Percentiles rank a stretch among this genome's conserved stretches.
Conservation (phyloP, 2,888 invertebrate species). For the Onchidella celtica region DNA sequence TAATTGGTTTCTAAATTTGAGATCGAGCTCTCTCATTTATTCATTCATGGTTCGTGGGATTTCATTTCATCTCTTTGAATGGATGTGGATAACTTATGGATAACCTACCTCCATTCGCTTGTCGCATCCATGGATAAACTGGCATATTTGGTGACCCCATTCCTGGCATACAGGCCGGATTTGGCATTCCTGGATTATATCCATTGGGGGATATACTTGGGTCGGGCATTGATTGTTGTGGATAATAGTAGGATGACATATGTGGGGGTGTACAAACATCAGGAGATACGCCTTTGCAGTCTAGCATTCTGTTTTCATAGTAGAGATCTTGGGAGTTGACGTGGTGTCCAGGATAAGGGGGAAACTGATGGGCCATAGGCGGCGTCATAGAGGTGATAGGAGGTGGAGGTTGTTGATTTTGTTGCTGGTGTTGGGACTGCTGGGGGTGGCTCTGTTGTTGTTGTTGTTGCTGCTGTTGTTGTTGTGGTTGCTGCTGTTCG, state of each 20-base stretch:
- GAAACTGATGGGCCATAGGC: conserved; percentile 51
- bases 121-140: conserved; percentile 66
- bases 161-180: conserved; percentile 51
- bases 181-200: conserved; percentile 55
- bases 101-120: conserved; percentile 63
- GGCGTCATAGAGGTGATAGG: conserved; percentile 50
- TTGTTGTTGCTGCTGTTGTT: conserved; percentile 36
- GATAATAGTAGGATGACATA: conserved; percentile 54
- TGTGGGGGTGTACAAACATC: conserved; percentile 49
- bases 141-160: conserved; percentile 58
- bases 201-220: conserved; percentile 52
- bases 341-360: conserved; percentile 38
- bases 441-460: conserved; percentile 1
- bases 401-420: conserved; percentile 44
- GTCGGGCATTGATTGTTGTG: conserved; percentile 56
- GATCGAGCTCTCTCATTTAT: too few relatives aligned
- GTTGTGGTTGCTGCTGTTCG: too few relatives aligned
- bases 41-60: too few relatives aligned
- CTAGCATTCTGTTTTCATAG: conserved; percentile 53
- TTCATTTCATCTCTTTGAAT: too few relatives aligned
- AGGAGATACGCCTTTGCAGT: conserved; percentile 44
- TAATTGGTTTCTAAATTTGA: too few relatives aligned
- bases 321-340: conserved; percentile 45
- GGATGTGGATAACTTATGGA: not conserved
- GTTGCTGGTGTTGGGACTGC: conserved; percentile 33